Evolutionary conservation across 2,888 invertebrate species (phyloP), one percentile per base, ranked within the genome.

Genomic region (Congeria kusceri): DNA sequence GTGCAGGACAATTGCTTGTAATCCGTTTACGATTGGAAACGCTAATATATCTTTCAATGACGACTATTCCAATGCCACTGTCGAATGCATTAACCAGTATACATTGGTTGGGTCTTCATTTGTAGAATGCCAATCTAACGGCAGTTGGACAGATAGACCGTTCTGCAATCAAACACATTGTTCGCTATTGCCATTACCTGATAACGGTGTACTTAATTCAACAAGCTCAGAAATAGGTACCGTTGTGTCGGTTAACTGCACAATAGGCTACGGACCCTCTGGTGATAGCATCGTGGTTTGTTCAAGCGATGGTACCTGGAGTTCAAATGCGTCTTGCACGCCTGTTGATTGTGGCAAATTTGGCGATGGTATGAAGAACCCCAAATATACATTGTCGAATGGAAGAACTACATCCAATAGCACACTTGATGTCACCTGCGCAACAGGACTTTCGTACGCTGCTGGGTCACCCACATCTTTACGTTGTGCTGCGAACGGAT

Each of bases 401-500:
- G 39, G 39, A 39, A 39, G 27, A 25, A 64, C 64, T 18, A 64
- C 47, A 28, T 64, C 28, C 49, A 64, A 47, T 47, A 28, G 49
- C 9, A 47, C 64, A 25, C 27, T 23, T 18, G 18, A 23, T 11
- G 64, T 64, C n/a, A 49, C 47, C 20, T 64, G 64, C 49, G 20
- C 46, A 5, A 9, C 27, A 25, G 64, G 64, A 28, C 49, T 64
- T n/a, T 39, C 5, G 9, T n/a, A 28, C 9, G 44, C 62, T 25
- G 27, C 39, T 44, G 44, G 1, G 2, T 29, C 58, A 18, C 18
- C 13, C 5, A 29, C 59, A 29, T 28, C 15, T 25, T 18, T 68
- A 15, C 28, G 20, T 1, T 68, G 68, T 27, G n/a, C 44, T 20
- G 59, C 59, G 13, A n/a, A 44, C 20, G 59, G 47, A 20, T 28